Percentiles rank a stretch among this genome's conserved stretches.
Conservation (phyloP, 1,140 invertebrate genomes). For the Trichonephila inaurata region DNA sequence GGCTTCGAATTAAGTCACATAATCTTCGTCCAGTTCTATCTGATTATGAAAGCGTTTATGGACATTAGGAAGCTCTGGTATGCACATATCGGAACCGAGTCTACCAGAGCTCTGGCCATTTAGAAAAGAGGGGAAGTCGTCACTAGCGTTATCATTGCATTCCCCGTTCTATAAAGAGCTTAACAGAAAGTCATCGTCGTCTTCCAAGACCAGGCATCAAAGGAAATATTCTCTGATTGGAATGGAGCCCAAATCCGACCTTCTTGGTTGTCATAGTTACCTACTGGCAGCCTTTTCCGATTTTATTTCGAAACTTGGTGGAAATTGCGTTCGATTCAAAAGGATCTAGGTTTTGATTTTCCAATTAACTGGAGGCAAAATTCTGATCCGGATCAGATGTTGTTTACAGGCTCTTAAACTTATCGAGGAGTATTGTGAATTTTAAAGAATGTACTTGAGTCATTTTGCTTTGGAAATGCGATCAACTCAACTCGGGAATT, state of each 20-base stretch:
- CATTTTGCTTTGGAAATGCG: background rate
- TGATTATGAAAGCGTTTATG: constrained; percentile 4
- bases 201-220: background rate
- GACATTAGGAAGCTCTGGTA: background rate
- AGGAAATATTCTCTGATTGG: constrained; percentile 14
- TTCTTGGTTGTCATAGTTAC: constrained; percentile 12
- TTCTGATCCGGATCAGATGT: background rate
- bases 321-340: background rate
- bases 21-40: constrained; percentile 23
- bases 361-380: background rate
- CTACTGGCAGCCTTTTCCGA: background rate
- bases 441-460: background rate
- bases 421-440: background rate
- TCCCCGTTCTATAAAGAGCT: constrained; percentile 29
- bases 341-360: background rate
- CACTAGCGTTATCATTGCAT: background rate
- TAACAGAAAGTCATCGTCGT: constrained; percentile 36
- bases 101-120: background rate
- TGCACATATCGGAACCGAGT: background rate
- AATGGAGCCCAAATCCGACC: background rate
- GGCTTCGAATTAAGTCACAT: background rate
- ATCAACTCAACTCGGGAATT: background rate
- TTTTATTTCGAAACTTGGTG: background rate
- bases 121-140: background rate
- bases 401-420: background rate